phyloP scores from a whole-genome alignment of 2,888 invertebrate species.

The Dendrolimus houi region DNA sequence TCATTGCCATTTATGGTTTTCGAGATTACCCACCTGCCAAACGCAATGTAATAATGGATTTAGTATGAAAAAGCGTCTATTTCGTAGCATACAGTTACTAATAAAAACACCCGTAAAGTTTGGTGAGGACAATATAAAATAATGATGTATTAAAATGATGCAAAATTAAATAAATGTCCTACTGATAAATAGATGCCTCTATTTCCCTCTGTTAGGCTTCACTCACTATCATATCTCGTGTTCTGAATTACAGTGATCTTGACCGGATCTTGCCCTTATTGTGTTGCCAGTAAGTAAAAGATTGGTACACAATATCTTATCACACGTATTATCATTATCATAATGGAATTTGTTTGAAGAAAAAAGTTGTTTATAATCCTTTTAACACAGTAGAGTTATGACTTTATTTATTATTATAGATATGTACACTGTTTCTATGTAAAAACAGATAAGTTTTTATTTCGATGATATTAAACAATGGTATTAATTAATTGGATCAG shows the following conservation, averaged over 20 bases:
- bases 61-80: too few relatives aligned
- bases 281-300: neutral
- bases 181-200: neutral
- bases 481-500: conserved; percentile 9
- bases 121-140: too few relatives aligned
- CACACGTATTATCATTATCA: conserved; percentile 23
- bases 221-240: neutral
- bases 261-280: conserved; percentile 2
- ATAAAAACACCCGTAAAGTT: too few relatives aligned
- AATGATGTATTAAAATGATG: too few relatives aligned
- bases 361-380: conserved; percentile 42
- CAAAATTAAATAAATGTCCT: neutral
- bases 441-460: conserved; percentile 17
- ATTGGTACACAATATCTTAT: conserved; percentile 21
- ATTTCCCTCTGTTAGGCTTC: neutral
- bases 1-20: too few relatives aligned
- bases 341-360: conserved; percentile 40
- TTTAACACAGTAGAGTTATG: conserved; percentile 29
- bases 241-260: conserved; percentile 7
- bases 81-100: too few relatives aligned
- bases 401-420: conserved; percentile 24
- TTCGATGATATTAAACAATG: conserved; percentile 5
- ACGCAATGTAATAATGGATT: too few relatives aligned
- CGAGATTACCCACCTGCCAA: too few relatives aligned
- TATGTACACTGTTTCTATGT: conserved; percentile 9